Base-by-base conservation (phyloP, 2,888 invertebrate genomes). In the Parelbella ahira region DNA sequence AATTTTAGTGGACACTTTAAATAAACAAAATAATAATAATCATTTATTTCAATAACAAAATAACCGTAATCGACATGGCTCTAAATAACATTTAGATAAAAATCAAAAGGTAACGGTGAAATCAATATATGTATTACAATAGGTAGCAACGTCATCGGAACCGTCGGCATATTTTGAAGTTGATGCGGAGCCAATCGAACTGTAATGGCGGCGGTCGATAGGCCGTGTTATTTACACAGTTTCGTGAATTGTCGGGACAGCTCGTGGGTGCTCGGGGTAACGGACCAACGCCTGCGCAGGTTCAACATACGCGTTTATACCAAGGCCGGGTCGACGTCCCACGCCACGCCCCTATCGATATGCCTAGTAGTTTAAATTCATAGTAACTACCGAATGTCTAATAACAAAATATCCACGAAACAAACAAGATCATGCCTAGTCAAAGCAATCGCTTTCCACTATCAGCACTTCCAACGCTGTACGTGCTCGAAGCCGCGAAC, bases 261-360 rank as follows among this genome's bases (percentile, higher is more conserved):
- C 59, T 65, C 52, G 63, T 58, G 56, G 45, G 47, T 37, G 45
- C 37, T 60, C 63, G 63, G 61, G 60, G 64, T 79, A 78, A 78
- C 74, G 74, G 41, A 33, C 60, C 55, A 41, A 15, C 74, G 80
- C 63, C 50, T 54, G 73, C 78, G 78, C 80, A 74, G 79, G 81
- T 77, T 83, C 81, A 82, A 82, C 67, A 76, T 42, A 68, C 74
- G 71, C 74, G 51, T 56, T n/a, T n/a, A n/a, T n/a, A 53, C 56
- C 74, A 80, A 78, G 81, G 79, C 55, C 76, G 71, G 72, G 76
- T 77, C 77, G 63, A 63, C 55, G 78, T 52, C 66, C 77, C 45
- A 44, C 39, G 20, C 48, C 38, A 41, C 11, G 44, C 41, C 47
- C 47, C 12, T n/a, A n/a, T n/a, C n/a, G n/a, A n/a, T n/a, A n/a